A percentile compares a stretch with the other conserved stretches of the same genome.
phyloP scores from a whole-genome alignment of 2,113 vertebrate species.

The Podocnemis expansa region DNA sequence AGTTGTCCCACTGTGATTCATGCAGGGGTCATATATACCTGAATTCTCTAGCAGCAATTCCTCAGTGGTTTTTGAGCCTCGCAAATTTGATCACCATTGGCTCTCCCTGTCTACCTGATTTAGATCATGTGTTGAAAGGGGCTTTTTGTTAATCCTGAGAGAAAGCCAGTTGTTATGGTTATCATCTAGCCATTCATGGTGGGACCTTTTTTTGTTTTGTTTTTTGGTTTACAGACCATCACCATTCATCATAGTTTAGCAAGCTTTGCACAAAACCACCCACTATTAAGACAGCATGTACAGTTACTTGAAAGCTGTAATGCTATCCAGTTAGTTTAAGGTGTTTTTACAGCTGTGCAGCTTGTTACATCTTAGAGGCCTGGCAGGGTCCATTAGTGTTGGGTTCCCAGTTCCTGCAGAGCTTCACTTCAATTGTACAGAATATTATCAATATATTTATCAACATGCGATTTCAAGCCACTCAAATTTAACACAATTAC shows the following conservation, averaged over 20 bases:
- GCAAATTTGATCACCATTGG: neutral
- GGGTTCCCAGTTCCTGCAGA: neutral
- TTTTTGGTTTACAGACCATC: neutral
- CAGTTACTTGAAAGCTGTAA: neutral
- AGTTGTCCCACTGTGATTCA: neutral
- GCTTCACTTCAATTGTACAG: constrained; percentile 5
- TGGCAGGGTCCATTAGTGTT: neutral
- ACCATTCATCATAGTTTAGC: neutral
- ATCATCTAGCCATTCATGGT: neutral
- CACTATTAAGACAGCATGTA: neutral
- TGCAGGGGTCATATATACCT: neutral
- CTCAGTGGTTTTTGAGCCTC: neutral
- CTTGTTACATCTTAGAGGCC: neutral
- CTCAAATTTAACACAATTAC: neutral
- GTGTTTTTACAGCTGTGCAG: neutral
- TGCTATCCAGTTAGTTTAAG: neutral
- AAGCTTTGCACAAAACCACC: neutral
- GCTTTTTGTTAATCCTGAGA: neutral
- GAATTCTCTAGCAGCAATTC: neutral
- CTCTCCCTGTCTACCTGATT: accelerated
- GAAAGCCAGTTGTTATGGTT: neutral
- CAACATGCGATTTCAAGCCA: accelerated
- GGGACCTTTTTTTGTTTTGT: neutral
- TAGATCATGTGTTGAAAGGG: neutral
- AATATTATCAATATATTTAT: neutral